Evolutionary conservation across 2,797 vertebrate species (phyloP), one percentile per base, ranked within the genome.

Genomic region (Garrulus glandarius): DNA sequence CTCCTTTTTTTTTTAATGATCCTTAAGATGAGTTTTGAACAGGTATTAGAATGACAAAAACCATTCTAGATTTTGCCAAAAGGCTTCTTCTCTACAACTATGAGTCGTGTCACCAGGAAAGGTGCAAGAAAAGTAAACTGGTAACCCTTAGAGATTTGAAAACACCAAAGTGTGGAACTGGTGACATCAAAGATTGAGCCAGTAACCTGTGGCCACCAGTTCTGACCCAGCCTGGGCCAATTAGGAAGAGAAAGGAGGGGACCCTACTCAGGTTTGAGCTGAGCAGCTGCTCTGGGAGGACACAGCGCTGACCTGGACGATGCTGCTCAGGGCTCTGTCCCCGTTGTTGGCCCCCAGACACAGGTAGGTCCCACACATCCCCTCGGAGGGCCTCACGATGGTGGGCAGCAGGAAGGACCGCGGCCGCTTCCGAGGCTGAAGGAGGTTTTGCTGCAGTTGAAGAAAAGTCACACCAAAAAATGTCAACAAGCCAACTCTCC

Each of bases 381-480:
- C 99, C 84, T 99, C 78, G 0, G 99, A 98, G 0, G 99, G 99
- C 78, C 99, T 98, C 84, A 99, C 99, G 4, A 98, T 98, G 59
- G 99, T 99, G 95, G 99, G 99, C 94, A 99, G 96, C 94, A 99
- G 98, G 96, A 99, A 99, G 23, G 99, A 99, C 90, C 99, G 96
- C 2, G 99, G 99, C 89, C 99, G 98, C 89, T 99, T 99, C 46
- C 98, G 97, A 53, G 99, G 98, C 95, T 98, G 98, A 59, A 98
- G 63, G 6, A 92, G 97, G 95, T 99, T 99, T 84, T 97, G 98
- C 99, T 99, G 95, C 93, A 81, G 56, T 24, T 49, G 76, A 75
- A 75, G 70, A 59, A 68, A 81, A 88, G n/a, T 72, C 14, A 64
- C 36, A 34, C 18, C 17, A 61, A 70, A 80, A 72, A 37, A 34